Evolutionary conservation across 2,888 invertebrate species (phyloP).

Genomic region (Erebia aethiops): DNA sequence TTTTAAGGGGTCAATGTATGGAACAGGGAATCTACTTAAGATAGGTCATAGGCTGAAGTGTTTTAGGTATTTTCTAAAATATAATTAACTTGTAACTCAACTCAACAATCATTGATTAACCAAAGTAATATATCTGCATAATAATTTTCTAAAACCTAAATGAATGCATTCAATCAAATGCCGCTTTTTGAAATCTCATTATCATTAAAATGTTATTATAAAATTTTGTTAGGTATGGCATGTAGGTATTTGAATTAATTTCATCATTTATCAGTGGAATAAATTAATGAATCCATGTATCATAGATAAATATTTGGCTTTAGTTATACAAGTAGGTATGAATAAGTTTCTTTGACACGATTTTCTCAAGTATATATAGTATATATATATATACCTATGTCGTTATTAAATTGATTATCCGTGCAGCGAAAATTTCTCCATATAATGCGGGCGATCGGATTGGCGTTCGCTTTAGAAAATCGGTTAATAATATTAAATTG

Average conservation of each 20-base stretch:
- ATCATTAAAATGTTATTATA: slow-evolving; percentile 16
- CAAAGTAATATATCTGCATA: not conserved
- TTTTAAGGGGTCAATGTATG: no score
- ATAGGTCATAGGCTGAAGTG: not conserved
- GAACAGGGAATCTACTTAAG: no score
- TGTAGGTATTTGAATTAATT: slow-evolving; percentile 2
- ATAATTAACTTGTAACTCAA: not conserved
- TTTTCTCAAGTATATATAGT: slow-evolving; percentile 9
- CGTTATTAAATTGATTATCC: slow-evolving; percentile 3
- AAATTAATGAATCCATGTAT: slow-evolving; percentile 1
- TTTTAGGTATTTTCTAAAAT: not conserved
- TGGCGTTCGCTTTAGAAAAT: slow-evolving; percentile 42
- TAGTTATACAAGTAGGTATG: not conserved
- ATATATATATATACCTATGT: no score
- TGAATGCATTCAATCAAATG: not conserved
- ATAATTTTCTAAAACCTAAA: not conserved
- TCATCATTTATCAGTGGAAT: not conserved
- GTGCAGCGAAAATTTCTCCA: slow-evolving; percentile 21
- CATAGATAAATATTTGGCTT: slow-evolving; percentile 4
- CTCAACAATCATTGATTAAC: not conserved
- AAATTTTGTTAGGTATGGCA: not conserved
- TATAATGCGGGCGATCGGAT: slow-evolving; percentile 23
- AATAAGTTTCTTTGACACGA: slow-evolving; percentile 11
- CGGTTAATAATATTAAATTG: slow-evolving; percentile 55
- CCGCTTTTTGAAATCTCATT: slow-evolving; percentile 7